A percentile compares a stretch with the other conserved stretches of the same genome.
Evolutionary conservation across 2,888 invertebrate genomes (phyloP).

Genomic region (Charanyca ferruginea): DNA sequence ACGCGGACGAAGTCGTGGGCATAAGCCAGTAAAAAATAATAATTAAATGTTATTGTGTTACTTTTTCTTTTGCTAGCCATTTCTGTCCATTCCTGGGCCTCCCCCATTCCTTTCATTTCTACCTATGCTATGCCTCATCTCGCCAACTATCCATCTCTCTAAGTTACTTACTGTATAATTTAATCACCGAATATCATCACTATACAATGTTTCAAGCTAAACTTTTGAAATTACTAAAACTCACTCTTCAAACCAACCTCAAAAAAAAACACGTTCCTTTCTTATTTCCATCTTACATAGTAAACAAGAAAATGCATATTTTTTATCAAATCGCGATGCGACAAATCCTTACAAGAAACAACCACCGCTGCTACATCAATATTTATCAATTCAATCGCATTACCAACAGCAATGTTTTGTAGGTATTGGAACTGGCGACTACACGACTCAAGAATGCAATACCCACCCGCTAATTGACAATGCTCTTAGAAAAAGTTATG

Average conservation of each 20-base stretch:
- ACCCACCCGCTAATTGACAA: slow-evolving; percentile 72
- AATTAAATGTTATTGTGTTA: no score
- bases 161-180: no score
- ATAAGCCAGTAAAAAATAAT: no score
- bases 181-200: neutral
- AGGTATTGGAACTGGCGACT: slow-evolving; percentile 68
- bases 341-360: slow-evolving; percentile 53
- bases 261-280: neutral
- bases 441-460: slow-evolving; percentile 77
- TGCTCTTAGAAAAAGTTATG: slow-evolving; percentile 61
- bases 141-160: no score
- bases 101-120: no score
- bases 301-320: slow-evolving; percentile 33
- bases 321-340: slow-evolving; percentile 35
- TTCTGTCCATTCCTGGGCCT: no score
- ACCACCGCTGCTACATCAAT: slow-evolving; percentile 50
- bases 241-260: neutral
- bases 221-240: neutral
- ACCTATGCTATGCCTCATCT: no score
- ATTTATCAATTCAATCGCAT: slow-evolving; percentile 82
- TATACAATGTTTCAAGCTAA: neutral
- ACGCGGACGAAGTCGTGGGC: no score
- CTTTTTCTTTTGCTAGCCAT: no score
- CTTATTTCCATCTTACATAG: neutral
- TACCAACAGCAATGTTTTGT: slow-evolving; percentile 70